Evolutionary conservation across 2,113 vertebrate species (phyloP).

Genomic region (Syngnathus scovelli): DNA sequence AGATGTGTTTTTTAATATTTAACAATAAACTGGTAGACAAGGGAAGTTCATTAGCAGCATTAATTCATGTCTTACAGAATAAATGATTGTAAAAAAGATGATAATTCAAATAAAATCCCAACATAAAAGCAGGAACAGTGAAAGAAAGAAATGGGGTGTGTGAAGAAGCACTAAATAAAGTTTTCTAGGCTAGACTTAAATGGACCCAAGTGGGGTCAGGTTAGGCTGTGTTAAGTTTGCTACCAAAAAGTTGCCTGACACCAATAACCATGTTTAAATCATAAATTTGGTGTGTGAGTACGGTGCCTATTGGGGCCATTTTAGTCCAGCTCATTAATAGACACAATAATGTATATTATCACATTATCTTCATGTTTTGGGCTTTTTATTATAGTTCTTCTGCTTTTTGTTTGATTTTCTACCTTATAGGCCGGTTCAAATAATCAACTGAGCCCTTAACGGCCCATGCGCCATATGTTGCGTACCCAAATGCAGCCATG

Average conservation of each 20-base stretch:
- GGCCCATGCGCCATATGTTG: constrained; percentile 17
- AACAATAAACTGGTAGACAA: background rate
- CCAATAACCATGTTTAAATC: background rate
- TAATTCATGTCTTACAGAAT: background rate
- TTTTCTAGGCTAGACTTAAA: background rate
- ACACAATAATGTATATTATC: background rate
- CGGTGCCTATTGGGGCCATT: background rate
- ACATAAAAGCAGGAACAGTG: background rate
- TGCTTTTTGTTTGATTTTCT: background rate
- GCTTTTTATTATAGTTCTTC: background rate
- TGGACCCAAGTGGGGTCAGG: constrained; percentile 16
- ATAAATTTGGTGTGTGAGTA: background rate
- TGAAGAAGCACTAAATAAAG: background rate
- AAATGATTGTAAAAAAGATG: background rate
- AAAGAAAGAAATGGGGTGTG: background rate
- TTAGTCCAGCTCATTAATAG: background rate
- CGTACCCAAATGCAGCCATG: constrained; percentile 15
- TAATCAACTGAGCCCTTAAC: background rate
- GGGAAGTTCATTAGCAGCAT: background rate
- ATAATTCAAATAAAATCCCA: background rate
- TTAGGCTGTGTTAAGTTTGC: background rate
- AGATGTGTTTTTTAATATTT: background rate
- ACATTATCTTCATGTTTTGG: background rate
- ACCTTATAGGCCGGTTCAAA: background rate
- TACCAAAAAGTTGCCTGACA: constrained; percentile 22